A percentile compares a stretch with the other conserved stretches of the same genome.
These are phyloP conservation scores for Danio kyathit DNA, from an alignment of 2,797 vertebrate species.

Conservation along the genomic window DNA sequence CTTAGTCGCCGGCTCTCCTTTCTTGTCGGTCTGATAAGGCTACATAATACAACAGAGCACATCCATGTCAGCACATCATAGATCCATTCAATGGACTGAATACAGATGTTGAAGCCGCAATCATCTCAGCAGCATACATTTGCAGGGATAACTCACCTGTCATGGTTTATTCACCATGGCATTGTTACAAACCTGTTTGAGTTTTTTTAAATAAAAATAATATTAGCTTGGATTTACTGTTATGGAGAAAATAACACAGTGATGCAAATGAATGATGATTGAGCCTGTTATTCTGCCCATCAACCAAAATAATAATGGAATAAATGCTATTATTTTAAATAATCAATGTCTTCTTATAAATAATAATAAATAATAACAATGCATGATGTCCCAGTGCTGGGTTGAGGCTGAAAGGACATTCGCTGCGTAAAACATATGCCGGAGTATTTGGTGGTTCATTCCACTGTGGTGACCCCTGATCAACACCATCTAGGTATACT, in stretches of 20 bases:
- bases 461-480: too few species aligned
- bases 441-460: too few species aligned
- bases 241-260: neutral
- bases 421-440: too few species aligned
- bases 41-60: slow-evolving; percentile 43
- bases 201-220: neutral
- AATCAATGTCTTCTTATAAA: too few species aligned
- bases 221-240: neutral
- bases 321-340: too few species aligned
- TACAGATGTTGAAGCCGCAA: slow-evolving; percentile 29
- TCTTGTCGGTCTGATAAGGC: slow-evolving; percentile 51
- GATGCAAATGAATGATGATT: neutral
- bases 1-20: slow-evolving; percentile 35
- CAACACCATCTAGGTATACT: too few species aligned
- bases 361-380: too few species aligned
- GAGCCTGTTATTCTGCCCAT: neutral
- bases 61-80: slow-evolving; percentile 24
- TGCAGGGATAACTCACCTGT: neutral
- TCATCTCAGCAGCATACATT: neutral
- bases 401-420: too few species aligned
- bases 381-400: too few species aligned
- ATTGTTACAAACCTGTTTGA: neutral
- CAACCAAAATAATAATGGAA: too few species aligned
- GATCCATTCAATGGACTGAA: slow-evolving; percentile 19
- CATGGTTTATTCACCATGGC: neutral